Base-by-base conservation (phyloP, 1,140 invertebrate species). In the Leptopilina clavipes region DNA sequence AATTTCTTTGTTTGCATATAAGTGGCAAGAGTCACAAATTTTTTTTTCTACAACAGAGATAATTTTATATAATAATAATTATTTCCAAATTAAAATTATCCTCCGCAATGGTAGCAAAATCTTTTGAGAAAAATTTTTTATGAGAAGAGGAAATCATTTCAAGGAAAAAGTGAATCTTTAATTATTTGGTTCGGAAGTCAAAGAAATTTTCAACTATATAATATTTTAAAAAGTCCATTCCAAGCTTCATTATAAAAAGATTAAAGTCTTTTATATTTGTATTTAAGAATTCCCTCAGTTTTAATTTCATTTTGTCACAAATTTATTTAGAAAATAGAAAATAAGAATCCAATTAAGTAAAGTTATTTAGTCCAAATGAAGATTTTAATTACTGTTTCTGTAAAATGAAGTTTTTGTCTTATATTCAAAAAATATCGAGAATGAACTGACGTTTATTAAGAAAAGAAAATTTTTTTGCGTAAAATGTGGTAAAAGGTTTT, bases 131-230 rank as follows among this genome's bases (percentile, higher is more conserved):
- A 52, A 17, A 5, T 17, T 17, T 1, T 8, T 52, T 12, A 52
- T 52, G 48, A 52, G 48, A 17, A 17, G 14, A 5, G 3, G n/a
- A 17, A 52, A 52, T 0, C 48, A 3, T 17, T 52, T 52, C 17
- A 17, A 52, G 6, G 14, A 17, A 52, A 45, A 14, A 12, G 48
- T 52, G 48, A 52, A 52, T 52, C 48, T 17, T 52, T 52, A 52
- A 52, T 52, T 52, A 52, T 12, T 52, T 52, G 48, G 48, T 52
- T 52, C 48, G n/a, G 14, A 52, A 52, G 48, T 52, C 48, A 52
- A 52, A 52, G n/a, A 17, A 52, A 52, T 17, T 17, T 11, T 44
- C 43, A 44, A 44, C 43, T 44, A 3, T n/a, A n/a, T 17, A 17
- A 17, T 6, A 17, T 52, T 52, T 52, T 52, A 52, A 52, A 17